Conservation (phyloP, 2,888 invertebrate genomes). For the Mythimna impura region DNA sequence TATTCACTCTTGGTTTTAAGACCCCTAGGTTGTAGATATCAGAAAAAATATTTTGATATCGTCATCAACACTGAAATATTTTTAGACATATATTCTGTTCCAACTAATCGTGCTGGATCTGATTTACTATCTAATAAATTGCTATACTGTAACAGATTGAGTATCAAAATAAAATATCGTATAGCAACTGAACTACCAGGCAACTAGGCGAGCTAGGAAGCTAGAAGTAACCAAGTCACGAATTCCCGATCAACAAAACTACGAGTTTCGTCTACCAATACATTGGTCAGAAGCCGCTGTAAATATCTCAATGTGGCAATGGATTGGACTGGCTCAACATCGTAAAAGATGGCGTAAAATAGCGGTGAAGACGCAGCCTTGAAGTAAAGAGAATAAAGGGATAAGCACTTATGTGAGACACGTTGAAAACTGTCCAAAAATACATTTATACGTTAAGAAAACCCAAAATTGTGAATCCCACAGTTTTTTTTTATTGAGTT, state of each 20-base stretch:
- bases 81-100: not conserved
- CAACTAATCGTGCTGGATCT: not conserved
- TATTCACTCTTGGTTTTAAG: too few relatives aligned
- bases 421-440: not conserved
- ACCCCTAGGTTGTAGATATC: too few relatives aligned
- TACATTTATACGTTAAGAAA: not conserved
- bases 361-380: conserved; percentile 1
- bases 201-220: conserved; percentile 1
- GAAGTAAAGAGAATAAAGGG: conserved; percentile 3
- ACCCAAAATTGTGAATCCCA: not conserved
- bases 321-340: conserved; percentile 50
- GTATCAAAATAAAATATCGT: conserved; percentile 10
- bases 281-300: conserved; percentile 53
- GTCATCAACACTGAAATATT: not conserved
- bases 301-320: conserved; percentile 53
- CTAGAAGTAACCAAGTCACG: conserved; percentile 44
- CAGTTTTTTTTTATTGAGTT: not conserved
- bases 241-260: conserved; percentile 53
- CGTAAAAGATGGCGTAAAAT: conserved; percentile 42
- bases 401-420: not conserved
- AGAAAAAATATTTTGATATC: too few relatives aligned
- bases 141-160: not conserved
- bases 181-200: conserved; percentile 3
- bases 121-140: not conserved
- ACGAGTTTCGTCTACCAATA: conserved; percentile 54